Percentiles rank a stretch among this genome's conserved stretches.
These are phyloP conservation scores for Dicranocentrus wangi DNA, from an alignment of 2,888 invertebrate genomes.

Conservation along the genomic window DNA sequence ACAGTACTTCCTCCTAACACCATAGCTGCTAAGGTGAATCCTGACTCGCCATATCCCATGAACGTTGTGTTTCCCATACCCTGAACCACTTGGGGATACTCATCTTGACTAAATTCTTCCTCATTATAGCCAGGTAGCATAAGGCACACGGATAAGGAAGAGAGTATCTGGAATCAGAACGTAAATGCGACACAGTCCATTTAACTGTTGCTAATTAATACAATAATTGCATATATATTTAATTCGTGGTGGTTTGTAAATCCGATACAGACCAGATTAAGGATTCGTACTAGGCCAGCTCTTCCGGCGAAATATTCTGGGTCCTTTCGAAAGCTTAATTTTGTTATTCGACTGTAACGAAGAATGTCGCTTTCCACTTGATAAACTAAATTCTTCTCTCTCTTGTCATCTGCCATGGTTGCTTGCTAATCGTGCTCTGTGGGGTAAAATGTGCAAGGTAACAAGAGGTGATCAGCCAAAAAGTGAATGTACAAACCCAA, in stretches of 20 bases:
- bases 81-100: background rate
- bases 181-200: background rate
- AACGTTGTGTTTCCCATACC: slow-evolving; percentile 3
- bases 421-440: too few species aligned
- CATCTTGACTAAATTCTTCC: slow-evolving; percentile 1
- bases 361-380: slow-evolving; percentile 44
- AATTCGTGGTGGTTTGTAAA: too few species aligned
- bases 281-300: slow-evolving; percentile 26
- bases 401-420: background rate
- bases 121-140: slow-evolving; percentile 14
- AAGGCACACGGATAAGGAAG: background rate
- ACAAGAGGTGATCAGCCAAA: too few species aligned
- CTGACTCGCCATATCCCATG: slow-evolving; percentile 5
- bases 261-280: background rate
- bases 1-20: background rate
- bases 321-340: slow-evolving; percentile 28
- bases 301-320: slow-evolving; percentile 34
- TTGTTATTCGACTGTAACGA: slow-evolving; percentile 16
- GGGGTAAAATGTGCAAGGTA: too few species aligned
- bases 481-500: too few species aligned
- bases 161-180: background rate
- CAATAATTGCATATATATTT: too few species aligned
- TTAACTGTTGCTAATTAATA: background rate
- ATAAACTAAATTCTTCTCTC: slow-evolving; percentile 32
- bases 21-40: slow-evolving; percentile 5